Evolutionary conservation across 1,140 invertebrate genomes (phyloP).

Genomic region (Cepaea nemoralis): DNA sequence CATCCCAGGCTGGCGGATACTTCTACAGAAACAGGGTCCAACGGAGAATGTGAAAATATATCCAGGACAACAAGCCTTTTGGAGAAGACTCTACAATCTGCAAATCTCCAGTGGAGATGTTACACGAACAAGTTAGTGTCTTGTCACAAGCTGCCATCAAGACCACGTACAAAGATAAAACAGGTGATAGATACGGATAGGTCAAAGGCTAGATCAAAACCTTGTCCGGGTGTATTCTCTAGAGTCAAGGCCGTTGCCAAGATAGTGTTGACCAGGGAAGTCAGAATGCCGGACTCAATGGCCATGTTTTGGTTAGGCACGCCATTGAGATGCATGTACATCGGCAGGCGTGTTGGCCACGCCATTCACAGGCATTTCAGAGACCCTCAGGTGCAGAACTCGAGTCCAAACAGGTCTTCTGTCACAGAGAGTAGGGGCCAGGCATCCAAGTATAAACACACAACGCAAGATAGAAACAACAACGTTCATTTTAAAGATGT

Average conservation of each 20-base stretch:
- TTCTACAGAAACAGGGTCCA: no score
- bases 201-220: not conserved
- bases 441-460: no score
- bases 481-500: not conserved
- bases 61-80: no score
- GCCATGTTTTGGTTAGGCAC: not conserved
- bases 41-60: no score
- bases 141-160: no score
- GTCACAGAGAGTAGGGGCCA: not conserved
- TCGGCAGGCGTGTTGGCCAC: not conserved
- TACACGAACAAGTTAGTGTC: no score
- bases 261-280: not conserved
- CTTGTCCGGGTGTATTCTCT: not conserved
- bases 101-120: no score
- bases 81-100: no score
- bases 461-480: not conserved
- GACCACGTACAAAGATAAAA: not conserved
- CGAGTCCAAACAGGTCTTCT: not conserved
- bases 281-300: not conserved
- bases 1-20: no score
- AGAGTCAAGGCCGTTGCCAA: not conserved
- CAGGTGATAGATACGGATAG: not conserved
- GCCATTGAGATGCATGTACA: not conserved
- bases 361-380: not conserved
- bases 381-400: not conserved